These are phyloP conservation scores for Clamator glandarius DNA, from an alignment of 2,797 vertebrate genomes.

Conservation along the genomic window DNA sequence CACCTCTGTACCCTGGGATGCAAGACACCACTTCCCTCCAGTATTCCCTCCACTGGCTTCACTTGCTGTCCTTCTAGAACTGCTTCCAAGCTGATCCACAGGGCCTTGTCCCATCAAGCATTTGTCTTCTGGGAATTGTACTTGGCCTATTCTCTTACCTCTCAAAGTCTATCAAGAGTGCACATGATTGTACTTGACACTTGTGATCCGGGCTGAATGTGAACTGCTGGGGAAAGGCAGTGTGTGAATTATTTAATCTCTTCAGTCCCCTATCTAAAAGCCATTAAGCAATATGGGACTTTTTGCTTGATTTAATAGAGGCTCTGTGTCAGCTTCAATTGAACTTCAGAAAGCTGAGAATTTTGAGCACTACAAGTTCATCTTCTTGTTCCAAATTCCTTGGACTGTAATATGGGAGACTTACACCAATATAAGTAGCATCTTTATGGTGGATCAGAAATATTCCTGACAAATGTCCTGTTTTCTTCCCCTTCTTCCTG, in stretches of 20 bases:
- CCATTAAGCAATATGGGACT: neutral
- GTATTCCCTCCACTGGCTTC: neutral
- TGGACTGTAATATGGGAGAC: neutral
- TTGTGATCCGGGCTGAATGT: neutral
- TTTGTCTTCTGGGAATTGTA: neutral
- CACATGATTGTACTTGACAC: neutral
- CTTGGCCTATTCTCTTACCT: accelerated
- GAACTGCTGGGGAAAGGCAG: neutral
- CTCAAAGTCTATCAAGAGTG: neutral
- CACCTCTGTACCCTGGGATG: neutral
- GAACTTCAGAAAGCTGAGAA: neutral
- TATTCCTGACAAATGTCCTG: neutral
- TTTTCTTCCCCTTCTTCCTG: neutral
- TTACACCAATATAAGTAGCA: neutral
- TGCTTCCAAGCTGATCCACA: neutral
- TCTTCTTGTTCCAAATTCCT: neutral
- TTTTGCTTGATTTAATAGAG: neutral
- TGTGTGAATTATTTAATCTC: neutral
- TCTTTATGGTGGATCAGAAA: neutral
- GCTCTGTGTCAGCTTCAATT: neutral
- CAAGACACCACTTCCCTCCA: neutral
- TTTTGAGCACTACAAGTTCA: neutral
- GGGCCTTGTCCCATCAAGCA: neutral
- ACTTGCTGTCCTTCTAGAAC: neutral
- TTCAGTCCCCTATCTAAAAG: neutral